Evolutionary conservation across 2,888 invertebrate genomes (phyloP), one percentile per base, ranked within the genome.

Genomic region (Zaprionus lineosus): DNA sequence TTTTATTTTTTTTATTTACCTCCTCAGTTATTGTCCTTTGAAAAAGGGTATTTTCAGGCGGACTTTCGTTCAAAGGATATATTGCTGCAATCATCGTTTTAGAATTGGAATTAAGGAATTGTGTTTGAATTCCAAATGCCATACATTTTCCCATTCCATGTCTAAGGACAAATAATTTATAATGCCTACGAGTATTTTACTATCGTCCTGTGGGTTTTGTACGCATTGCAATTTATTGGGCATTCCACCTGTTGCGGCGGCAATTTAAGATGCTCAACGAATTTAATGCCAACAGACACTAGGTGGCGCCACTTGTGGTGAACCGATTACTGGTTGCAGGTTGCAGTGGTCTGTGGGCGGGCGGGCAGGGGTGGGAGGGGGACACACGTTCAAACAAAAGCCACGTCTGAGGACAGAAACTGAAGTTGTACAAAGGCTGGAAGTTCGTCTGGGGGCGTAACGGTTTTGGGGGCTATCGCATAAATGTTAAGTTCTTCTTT

Each of bases 91-190:
- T 76, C 82, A 76, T 77, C 82, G 67, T 70, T 81, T 76, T 71
- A 74, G 74, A 77, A 67, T 44, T 8, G 70, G 62, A 81, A 77
- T 76, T 76, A 76, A 71, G 67, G 78, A 77, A 76, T 77, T 66
- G 70, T 77, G 60, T 81, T 76, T 60, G 52, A 51, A 62, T 55
- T 28, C 50, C 50, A 41, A 28, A 40, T 1, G 3, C 14, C 2
- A 7, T 5, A 24, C 6, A 24, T 8, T 24, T 6, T 8, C 24
- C 24, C 24, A 24, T n/a, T n/a, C n/a, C n/a, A n/a, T n/a, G n/a
- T n/a, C n/a, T n/a, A 15, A 3, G 46, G 24, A 60, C 43, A 59
- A 40, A n/a, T n/a, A n/a, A n/a, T n/a, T n/a, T 39, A 31, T 26
- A 39, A 53, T 7, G 36, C 14, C 44, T 28, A n/a, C n/a, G n/a